Conservation (phyloP, 2,797 vertebrate species). For the Odontamblyopus lacepedii region DNA sequence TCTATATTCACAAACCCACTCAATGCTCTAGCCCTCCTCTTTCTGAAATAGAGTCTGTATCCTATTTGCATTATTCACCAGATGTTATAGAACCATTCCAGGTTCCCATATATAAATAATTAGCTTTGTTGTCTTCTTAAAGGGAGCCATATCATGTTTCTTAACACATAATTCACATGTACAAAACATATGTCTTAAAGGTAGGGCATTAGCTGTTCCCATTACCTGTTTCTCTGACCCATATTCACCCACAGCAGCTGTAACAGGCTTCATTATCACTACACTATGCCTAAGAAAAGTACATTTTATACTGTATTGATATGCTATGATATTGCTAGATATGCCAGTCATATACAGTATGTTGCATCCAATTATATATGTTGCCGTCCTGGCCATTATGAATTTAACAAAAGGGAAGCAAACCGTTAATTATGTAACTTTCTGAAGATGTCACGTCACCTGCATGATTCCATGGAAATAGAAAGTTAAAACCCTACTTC, state of each 20-base stretch:
- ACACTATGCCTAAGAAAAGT: background rate
- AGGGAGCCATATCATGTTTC: background rate
- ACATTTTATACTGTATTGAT: too few species aligned
- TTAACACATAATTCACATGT: constrained; percentile 8
- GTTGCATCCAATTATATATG: background rate
- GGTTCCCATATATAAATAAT: constrained; percentile 4
- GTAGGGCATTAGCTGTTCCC: constrained; percentile 2
- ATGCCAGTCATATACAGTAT: background rate
- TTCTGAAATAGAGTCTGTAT: background rate
- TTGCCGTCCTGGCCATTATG: background rate
- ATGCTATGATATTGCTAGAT: background rate
- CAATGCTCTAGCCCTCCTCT: background rate
- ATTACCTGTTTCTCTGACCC: constrained; percentile 6
- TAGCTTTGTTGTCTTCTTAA: background rate
- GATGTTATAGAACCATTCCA: background rate
- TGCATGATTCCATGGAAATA: too few species aligned
- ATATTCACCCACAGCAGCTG: background rate
- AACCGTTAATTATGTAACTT: background rate
- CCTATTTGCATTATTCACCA: constrained; percentile 1
- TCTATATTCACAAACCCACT: too few species aligned
- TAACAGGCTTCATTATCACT: background rate
- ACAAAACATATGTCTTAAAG: constrained; percentile 3
- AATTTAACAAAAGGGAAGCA: background rate
- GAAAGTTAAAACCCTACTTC: too few species aligned
- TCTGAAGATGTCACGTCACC: too few species aligned